Conservation (phyloP, 2,113 vertebrate genomes). For the Myiozetetes cayanensis region DNA sequence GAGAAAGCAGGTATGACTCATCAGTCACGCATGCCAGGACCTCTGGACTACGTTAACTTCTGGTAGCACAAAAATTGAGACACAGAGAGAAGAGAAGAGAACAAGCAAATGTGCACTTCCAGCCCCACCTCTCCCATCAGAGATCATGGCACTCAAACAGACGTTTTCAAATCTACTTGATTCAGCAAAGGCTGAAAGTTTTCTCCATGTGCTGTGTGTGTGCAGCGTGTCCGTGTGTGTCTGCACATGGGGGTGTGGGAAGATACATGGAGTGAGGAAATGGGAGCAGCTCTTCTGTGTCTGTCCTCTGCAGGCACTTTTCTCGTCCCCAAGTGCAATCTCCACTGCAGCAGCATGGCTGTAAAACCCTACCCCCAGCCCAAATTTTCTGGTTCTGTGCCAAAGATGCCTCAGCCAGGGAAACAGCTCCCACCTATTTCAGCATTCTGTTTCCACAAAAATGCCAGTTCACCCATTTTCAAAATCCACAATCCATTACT, state of each 20-base stretch:
- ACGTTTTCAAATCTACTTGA: neutral
- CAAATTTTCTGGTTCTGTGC: neutral
- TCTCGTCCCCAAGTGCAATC: neutral
- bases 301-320: fast-evolving
- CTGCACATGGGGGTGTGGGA: fast-evolving
- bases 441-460: neutral
- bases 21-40: fast-evolving
- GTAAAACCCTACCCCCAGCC: fast-evolving
- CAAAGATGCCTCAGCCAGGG: neutral
- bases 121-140: neutral
- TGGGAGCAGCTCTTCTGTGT: neutral
- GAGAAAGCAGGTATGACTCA: neutral
- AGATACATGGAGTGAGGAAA: neutral
- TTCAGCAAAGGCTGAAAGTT: neutral
- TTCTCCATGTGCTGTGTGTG: fast-evolving
- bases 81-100: neutral
- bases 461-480: neutral
- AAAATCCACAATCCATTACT: neutral
- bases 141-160: fast-evolving
- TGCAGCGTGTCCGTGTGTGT: fast-evolving
- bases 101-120: fast-evolving
- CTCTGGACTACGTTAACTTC: neutral
- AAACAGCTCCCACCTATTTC: neutral
- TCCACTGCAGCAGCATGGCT: fast-evolving
- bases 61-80: neutral